Conservation (phyloP, 1,140 invertebrate species). For the Linepithema humile region DNA sequence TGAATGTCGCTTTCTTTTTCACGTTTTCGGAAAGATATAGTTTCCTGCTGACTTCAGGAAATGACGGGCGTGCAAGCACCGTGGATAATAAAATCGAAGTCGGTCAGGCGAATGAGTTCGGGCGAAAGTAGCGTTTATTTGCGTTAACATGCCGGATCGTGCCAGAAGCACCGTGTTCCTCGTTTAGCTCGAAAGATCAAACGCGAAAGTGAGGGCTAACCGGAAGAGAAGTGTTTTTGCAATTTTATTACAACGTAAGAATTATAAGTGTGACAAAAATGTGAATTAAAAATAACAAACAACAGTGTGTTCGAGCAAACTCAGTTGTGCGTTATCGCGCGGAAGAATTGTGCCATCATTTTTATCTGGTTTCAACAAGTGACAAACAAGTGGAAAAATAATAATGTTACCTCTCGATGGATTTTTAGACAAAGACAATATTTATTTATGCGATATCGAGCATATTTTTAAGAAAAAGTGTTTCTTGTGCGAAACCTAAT, state of each 20-base stretch:
- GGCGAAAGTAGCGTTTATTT: constrained; percentile 16
- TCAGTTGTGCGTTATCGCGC: not conserved
- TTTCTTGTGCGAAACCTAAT: not conserved
- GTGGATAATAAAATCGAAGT: not conserved
- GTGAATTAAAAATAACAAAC: not conserved
- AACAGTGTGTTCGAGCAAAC: not conserved
- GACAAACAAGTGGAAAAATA: not conserved
- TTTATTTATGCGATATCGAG: no score
- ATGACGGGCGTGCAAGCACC: not conserved
- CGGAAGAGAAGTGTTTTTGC: not conserved
- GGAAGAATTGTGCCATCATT: not conserved
- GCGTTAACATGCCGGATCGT: not conserved
- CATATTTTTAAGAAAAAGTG: no score
- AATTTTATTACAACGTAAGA: not conserved
- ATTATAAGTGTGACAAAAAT: not conserved
- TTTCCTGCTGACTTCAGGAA: not conserved
- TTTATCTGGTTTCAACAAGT: not conserved
- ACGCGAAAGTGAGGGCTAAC: not conserved
- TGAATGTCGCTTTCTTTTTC: not conserved
- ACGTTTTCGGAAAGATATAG: not conserved
- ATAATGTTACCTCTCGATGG: not conserved
- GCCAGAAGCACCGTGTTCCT: not conserved
- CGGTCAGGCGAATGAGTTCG: not conserved
- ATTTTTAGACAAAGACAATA: not conserved
- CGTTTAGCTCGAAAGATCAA: not conserved